Percentiles rank a stretch among this genome's conserved stretches.
phyloP scores from a whole-genome alignment of 1,140 invertebrate genomes.

The Ostrea denselamellosa region DNA sequence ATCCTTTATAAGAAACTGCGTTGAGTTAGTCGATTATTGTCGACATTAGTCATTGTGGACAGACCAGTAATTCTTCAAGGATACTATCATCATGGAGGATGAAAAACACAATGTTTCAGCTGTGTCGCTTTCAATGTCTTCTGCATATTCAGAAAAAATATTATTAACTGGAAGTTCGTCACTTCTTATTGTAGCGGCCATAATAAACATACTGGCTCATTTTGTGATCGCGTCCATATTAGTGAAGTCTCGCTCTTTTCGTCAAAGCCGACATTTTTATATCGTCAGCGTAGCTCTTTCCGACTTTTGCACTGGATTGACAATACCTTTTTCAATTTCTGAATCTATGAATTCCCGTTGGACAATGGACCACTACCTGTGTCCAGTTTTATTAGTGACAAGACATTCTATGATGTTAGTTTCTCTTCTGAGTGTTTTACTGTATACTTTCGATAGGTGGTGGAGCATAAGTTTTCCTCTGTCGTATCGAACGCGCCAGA shows the following conservation, averaged over 20 bases:
- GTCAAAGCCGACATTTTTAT: conserved; percentile 72
- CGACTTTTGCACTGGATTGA: conserved; percentile 69
- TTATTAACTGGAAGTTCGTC: conserved; percentile 50
- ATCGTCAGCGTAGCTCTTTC: conserved; percentile 71
- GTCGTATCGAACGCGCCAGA: conserved; percentile 70
- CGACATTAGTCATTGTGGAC: too few species aligned
- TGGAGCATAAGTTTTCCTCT: conserved; percentile 74
- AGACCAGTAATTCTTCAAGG: too few species aligned
- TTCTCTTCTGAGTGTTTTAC: conserved; percentile 70
- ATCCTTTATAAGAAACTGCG: not conserved
- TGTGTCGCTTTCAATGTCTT: not conserved
- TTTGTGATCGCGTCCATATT: conserved; percentile 69
- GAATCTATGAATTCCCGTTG: conserved; percentile 64
- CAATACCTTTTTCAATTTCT: conserved; percentile 66
- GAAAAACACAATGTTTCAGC: not conserved
- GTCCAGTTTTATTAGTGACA: conserved; percentile 65
- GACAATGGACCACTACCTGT: conserved; percentile 55
- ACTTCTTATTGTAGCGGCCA: conserved; percentile 63
- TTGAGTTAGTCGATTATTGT: not conserved
- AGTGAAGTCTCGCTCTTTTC: conserved; percentile 60
- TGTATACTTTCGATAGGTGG: conserved; percentile 73
- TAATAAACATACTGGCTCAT: conserved; percentile 68
- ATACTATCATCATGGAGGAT: not conserved
- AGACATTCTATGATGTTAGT: conserved; percentile 70
- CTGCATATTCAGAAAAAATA: not conserved